Evolutionary conservation across 2,113 vertebrate species (phyloP), one percentile per base, ranked within the genome.

Genomic region (Tenebrosternarchus preto): DNA sequence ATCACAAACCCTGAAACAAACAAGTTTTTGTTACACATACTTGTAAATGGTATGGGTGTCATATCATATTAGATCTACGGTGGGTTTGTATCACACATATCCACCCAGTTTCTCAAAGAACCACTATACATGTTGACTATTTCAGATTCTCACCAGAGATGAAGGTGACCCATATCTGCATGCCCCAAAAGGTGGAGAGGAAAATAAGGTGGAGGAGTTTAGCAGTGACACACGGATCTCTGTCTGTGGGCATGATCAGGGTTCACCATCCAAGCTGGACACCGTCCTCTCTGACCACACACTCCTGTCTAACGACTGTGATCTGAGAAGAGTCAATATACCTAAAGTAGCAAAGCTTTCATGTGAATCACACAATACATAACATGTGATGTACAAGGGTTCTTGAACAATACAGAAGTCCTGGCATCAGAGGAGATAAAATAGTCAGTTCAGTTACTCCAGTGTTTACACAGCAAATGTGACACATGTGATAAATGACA

Each of bases 91-190:
- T 63, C 12, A 29, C 60, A 63, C 12, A 2, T 61, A 11, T 27
- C 59, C 1, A 12, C 5, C 43, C 43, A 1, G 43, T 50, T 50
- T 50, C 12, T 50, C 43, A 50, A 50, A 61, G 11, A 63, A 11
- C 2, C 16, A 29, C 29, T 29, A 22, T 29, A 29, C 4, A 63
- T 0, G 17, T 8, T 64, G n/a, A n/a, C 19, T 15, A 24, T 50
- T n/a, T 39, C 50, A 63, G 19, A 50, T 31, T 90, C 91, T 70
- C 61, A 94, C 92, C 93, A 1, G 94, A 93, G 88, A 95, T 88
- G 19, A 94, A 94, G 68, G 93, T 95, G 85, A 94, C 90, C 93
- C 94, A 94, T 31, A 94, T 89, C 91, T 95, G 94, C 94, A 95
- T 95, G 19, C 94, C 94, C 94, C 93, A 95, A 86, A 92, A 95